Evolutionary conservation across 2,797 vertebrate genomes (phyloP).

Genomic region (Pangasius mekongensis): DNA sequence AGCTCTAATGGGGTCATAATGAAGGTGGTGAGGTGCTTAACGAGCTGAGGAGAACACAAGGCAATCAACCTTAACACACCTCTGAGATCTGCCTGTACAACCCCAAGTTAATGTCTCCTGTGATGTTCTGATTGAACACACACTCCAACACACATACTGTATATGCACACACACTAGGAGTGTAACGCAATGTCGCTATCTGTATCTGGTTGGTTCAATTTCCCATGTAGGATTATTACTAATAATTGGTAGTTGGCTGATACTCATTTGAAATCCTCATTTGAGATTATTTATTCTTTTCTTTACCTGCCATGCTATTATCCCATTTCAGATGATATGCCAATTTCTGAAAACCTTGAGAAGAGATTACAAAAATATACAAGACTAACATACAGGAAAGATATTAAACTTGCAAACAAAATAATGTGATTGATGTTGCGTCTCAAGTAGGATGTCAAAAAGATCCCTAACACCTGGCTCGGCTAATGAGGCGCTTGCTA

Average conservation of each 20-base stretch:
- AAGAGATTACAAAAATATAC: background rate
- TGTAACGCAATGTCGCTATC: background rate
- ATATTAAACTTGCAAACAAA: background rate
- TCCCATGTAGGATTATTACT: background rate
- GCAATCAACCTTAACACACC: conserved; percentile 24
- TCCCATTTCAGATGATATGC: background rate
- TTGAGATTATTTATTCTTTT: background rate
- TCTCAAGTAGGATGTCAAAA: background rate
- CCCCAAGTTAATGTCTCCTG: conserved; percentile 7
- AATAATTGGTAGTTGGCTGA: background rate
- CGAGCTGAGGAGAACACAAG: conserved; percentile 26
- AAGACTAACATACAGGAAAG: background rate
- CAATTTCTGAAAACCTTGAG: background rate
- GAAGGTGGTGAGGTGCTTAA: conserved; percentile 27
- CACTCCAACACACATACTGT: no score
- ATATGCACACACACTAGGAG: background rate
- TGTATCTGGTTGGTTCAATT: background rate
- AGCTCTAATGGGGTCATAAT: conserved; percentile 41
- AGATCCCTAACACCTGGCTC: background rate
- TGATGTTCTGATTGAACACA: background rate
- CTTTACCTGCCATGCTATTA: background rate
- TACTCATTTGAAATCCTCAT: background rate
- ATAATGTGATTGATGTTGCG: background rate
- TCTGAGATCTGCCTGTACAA: conserved; percentile 15
- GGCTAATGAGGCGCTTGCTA: background rate